phyloP scores from a whole-genome alignment of 2,113 vertebrate species.

The Myocastor coypus region DNA sequence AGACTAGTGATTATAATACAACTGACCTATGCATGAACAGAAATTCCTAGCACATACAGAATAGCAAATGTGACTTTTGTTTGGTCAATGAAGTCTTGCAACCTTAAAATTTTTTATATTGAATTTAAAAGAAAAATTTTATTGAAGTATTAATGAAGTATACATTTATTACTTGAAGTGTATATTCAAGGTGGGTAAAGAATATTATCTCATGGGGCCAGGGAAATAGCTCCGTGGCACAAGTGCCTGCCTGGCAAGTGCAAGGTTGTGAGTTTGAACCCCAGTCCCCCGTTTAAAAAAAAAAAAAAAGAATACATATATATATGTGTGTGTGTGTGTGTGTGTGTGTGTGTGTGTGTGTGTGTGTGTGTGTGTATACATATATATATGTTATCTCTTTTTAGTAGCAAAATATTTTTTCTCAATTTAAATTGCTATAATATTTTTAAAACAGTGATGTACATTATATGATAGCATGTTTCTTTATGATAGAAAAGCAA shows the following conservation, averaged over 20 bases:
- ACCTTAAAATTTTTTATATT: background rate
- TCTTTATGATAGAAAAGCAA: background rate
- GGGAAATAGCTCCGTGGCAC: too few species aligned
- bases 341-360: too few species aligned
- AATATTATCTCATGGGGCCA: background rate
- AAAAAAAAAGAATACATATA: too few species aligned
- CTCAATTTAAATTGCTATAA: conserved; percentile 27
- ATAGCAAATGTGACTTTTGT: background rate
- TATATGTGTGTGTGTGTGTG: too few species aligned
- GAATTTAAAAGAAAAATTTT: background rate
- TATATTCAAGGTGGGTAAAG: background rate
- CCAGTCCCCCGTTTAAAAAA: too few species aligned
- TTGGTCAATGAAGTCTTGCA: background rate
- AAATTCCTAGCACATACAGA: background rate
- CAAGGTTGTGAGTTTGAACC: too few species aligned
- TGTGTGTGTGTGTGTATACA: too few species aligned
- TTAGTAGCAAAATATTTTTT: conserved; percentile 17
- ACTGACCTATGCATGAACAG: background rate
- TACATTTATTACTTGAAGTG: conserved; percentile 23
- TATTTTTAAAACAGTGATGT: background rate
- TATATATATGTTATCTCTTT: too few species aligned
- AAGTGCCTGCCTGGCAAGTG: too few species aligned
- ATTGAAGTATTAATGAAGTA: conserved; percentile 31
- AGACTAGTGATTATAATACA: background rate
- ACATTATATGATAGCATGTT: background rate